Conservation (phyloP, 2,888 invertebrate species). For the Pseudolycoriella hygida region DNA sequence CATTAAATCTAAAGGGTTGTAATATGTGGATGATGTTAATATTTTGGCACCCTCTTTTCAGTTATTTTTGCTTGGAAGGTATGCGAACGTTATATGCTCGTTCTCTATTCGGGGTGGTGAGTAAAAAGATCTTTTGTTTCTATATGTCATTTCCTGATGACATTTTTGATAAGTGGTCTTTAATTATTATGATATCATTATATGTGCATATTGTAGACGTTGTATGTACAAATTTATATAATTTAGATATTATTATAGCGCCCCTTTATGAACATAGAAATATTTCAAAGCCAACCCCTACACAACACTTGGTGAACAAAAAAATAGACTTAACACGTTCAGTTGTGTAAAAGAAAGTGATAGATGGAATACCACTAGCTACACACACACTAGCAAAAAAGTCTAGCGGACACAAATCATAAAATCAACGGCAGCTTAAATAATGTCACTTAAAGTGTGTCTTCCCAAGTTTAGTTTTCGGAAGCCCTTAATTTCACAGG, state of each 20-base stretch:
- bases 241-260: too few species aligned
- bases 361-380: too few species aligned
- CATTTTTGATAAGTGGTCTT: conserved; percentile 7
- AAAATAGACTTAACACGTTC: too few species aligned
- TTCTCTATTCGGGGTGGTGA: neutral
- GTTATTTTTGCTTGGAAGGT: neutral
- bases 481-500: too few species aligned
- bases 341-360: too few species aligned
- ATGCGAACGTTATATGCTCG: neutral
- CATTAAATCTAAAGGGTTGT: conserved; percentile 4
- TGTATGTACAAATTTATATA: too few species aligned
- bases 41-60: conserved; percentile 1
- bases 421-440: too few species aligned
- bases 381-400: too few species aligned
- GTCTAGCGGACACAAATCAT: too few species aligned
- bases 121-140: conserved; percentile 1
- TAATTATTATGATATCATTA: neutral
- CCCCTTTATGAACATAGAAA: too few species aligned
- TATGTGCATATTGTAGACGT: neutral
- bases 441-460: too few species aligned
- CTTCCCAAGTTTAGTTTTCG: too few species aligned
- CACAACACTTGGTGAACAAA: neutral
- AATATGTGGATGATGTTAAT: conserved; percentile 1
- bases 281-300: neutral
- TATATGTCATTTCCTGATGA: conserved; percentile 6